Conservation (phyloP, 1,140 invertebrate species). For the Bombus pascuorum region DNA sequence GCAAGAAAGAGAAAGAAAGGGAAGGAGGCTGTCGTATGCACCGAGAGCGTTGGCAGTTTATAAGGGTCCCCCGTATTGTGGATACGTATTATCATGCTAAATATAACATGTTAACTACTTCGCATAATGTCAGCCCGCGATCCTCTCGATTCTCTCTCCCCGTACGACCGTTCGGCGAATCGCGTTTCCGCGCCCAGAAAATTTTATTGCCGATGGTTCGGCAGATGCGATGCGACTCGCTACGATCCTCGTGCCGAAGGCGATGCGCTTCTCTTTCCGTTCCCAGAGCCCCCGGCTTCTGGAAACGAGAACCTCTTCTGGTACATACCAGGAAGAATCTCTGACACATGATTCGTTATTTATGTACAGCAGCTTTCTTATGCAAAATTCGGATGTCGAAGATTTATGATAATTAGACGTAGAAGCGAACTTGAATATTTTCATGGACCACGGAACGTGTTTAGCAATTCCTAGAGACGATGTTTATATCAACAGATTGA, state of each 20-base stretch:
- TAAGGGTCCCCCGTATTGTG: constrained; percentile 81
- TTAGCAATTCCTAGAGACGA: background rate
- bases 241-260: background rate
- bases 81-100: constrained; percentile 82
- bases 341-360: background rate
- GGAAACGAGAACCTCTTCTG: constrained; percentile 9
- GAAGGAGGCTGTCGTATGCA: constrained; percentile 68
- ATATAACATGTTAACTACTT: constrained; percentile 84
- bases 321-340: background rate
- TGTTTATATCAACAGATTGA: background rate
- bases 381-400: background rate
- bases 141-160: constrained; percentile 62
- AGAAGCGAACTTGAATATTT: background rate
- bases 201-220: constrained; percentile 65
- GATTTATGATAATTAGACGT: background rate
- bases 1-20: constrained; percentile 31
- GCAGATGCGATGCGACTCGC: constrained; percentile 60
- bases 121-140: constrained; percentile 75
- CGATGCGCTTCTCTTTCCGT: background rate
- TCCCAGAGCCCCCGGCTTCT: constrained; percentile 22
- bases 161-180: constrained; percentile 63
- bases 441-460: background rate
- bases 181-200: constrained; percentile 63
- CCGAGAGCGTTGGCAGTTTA: constrained; percentile 82
- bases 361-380: constrained; percentile 9